Percentiles rank a stretch among this genome's conserved stretches.
Evolutionary conservation across 2,797 vertebrate genomes (phyloP).

Genomic region (Acomys russatus): DNA sequence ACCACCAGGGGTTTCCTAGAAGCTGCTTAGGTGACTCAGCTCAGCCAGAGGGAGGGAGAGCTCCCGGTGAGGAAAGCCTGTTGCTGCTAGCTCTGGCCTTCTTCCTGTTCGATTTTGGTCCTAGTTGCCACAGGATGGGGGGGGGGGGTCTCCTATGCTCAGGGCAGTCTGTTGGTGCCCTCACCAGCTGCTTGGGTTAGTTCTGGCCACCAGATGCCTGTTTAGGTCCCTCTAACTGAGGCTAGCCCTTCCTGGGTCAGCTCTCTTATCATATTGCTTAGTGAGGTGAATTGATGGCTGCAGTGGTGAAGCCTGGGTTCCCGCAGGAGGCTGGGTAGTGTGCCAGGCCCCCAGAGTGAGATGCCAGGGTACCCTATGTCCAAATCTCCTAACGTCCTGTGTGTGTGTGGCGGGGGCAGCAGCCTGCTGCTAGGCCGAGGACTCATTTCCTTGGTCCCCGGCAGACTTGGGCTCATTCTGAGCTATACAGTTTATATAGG

Average conservation of each 20-base stretch:
- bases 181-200: too few species aligned
- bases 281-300: background rate
- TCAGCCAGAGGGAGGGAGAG: background rate
- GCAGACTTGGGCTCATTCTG: fast-evolving
- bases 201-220: background rate
- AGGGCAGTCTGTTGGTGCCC: fast-evolving
- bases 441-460: background rate
- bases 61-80: background rate
- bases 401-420: background rate
- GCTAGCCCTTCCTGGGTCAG: background rate
- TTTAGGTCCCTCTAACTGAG: background rate
- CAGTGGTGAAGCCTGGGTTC: too few species aligned
- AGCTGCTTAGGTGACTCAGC: background rate
- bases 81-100: too few species aligned
- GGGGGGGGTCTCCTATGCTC: background rate
- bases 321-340: fast-evolving
- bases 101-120: background rate
- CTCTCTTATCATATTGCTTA: background rate
- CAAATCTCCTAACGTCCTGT: background rate
- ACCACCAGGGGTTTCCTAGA: background rate
- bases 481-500: background rate
- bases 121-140: fast-evolving
- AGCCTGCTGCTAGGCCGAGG: background rate
- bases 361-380: background rate
- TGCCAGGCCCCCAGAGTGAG: background rate